phyloP scores from a whole-genome alignment of 2,113 vertebrate species.

The Pygoscelis adeliae region DNA sequence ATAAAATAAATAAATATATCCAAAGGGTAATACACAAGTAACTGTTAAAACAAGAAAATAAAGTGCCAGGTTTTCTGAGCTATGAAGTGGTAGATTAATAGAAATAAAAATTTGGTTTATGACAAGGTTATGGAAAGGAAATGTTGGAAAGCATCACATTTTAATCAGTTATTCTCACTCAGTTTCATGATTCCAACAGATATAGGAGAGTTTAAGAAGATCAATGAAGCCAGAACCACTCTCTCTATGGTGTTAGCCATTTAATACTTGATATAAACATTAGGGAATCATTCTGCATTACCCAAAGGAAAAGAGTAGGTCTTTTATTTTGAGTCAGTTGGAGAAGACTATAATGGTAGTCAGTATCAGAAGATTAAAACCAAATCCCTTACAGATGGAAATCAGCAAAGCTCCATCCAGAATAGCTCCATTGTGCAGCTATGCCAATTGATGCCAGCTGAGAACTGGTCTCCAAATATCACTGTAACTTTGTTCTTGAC shows the following conservation, averaged over 20 bases:
- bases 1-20: conserved; percentile 39
- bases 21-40: not conserved
- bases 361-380: not conserved
- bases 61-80: not conserved
- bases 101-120: not conserved
- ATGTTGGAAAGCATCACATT: not conserved
- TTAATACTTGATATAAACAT: not conserved
- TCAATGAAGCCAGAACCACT: not conserved
- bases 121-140: not conserved
- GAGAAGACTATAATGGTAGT: not conserved
- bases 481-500: not conserved
- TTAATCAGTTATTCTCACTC: not conserved
- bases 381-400: conserved; percentile 16
- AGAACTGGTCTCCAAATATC: conserved; percentile 9
- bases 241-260: not conserved
- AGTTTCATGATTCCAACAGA: not conserved
- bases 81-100: not conserved
- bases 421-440: not conserved
- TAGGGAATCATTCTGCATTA: not conserved
- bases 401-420: not conserved
- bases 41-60: conserved; percentile 10
- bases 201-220: not conserved
- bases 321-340: not conserved
- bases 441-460: not conserved
- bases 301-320: not conserved